These are phyloP conservation scores for Anthoptus insignis DNA, from an alignment of 2,888 invertebrate genomes.

Conservation along the genomic window DNA sequence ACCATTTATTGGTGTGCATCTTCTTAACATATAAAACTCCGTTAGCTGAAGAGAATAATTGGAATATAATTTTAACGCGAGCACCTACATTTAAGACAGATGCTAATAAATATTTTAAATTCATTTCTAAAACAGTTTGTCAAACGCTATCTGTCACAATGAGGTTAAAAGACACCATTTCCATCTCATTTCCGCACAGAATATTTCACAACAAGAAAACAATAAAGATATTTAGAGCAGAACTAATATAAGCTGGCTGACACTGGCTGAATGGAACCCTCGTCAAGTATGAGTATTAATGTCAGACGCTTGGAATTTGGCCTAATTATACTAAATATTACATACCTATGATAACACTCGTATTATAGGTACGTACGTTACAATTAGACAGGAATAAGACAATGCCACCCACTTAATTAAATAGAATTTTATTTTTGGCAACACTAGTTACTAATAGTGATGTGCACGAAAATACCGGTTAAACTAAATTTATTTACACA, in stretches of 20 bases:
- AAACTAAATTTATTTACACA: too few relatives aligned
- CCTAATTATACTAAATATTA: slow-evolving; percentile 45
- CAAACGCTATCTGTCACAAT: not conserved
- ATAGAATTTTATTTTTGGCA: slow-evolving; percentile 61
- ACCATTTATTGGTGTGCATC: too few relatives aligned
- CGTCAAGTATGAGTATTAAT: slow-evolving; percentile 44
- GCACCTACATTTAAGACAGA: too few relatives aligned
- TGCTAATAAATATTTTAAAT: not conserved
- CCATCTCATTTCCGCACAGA: slow-evolving; percentile 25
- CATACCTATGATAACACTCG: slow-evolving; percentile 21
- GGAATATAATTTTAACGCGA: too few relatives aligned
- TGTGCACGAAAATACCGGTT: slow-evolving; percentile 45
- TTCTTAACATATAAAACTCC: too few relatives aligned
- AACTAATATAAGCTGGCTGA: slow-evolving; percentile 46
- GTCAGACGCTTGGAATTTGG: slow-evolving; percentile 46
- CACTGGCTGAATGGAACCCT: slow-evolving; percentile 47
- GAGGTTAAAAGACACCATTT: slow-evolving; percentile 11
- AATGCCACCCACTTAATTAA: slow-evolving; percentile 53
- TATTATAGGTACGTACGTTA: not conserved
- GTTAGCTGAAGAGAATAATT: too few relatives aligned
- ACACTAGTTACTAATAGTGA: slow-evolving; percentile 53
- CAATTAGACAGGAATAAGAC: slow-evolving; percentile 43
- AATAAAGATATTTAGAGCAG: slow-evolving; percentile 40
- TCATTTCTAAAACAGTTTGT: not conserved
- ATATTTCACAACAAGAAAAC: slow-evolving; percentile 38